Base-by-base conservation (phyloP, 2,797 vertebrate species). In the Scolopax bukidnonensis region DNA sequence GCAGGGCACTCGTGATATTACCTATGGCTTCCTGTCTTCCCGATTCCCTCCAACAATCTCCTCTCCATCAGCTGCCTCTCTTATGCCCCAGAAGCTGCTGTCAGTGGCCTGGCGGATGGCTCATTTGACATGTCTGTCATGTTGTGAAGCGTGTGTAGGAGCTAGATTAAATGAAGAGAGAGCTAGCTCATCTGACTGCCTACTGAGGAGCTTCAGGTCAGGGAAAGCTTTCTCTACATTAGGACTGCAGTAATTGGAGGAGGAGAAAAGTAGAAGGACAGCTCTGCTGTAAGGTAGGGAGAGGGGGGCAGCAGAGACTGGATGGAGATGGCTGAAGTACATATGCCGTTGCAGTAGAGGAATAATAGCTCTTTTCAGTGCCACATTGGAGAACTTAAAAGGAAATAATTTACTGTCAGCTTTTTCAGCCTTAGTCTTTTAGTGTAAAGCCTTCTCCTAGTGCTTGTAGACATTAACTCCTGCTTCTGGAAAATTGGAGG, bases 91-190 rank as follows among this genome's bases (percentile, higher is more conserved):
- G 89, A 95, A 95, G 43, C 61, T 93, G 87, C 92, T 93, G 87
- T 79, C 82, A 69, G 63, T 12, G 63, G 79, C 76, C 65, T 83
- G 79, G 82, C 4, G 9, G 84, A 81, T 95, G 87, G 91, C 83
- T 94, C 68, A 74, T 91, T 91, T 95, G 83, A 89, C 63, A 59
- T 74, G 67, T 76, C 85, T 93, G 83, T 94, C 83, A 65, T 87
- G 57, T 90, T 90, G 54, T 88, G 74, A 81, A 81, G 54, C 1
- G 1, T 88, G 70, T 84, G 63, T 63, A 74, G 80, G 74, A 94
- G 70, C 85, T 90, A 74, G 70, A 91, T 93, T 86, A 93, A 91
- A 82, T 84, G 63, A 92, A 84, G 81, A 80, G 83, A 84, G 64
- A 60, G 80, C 84, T 79, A 48, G 20, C 74, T 96, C 12, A 11